A percentile compares a stretch with the other conserved stretches of the same genome.
phyloP scores from a whole-genome alignment of 2,888 invertebrate species.

The Hyppa rectilinea region DNA sequence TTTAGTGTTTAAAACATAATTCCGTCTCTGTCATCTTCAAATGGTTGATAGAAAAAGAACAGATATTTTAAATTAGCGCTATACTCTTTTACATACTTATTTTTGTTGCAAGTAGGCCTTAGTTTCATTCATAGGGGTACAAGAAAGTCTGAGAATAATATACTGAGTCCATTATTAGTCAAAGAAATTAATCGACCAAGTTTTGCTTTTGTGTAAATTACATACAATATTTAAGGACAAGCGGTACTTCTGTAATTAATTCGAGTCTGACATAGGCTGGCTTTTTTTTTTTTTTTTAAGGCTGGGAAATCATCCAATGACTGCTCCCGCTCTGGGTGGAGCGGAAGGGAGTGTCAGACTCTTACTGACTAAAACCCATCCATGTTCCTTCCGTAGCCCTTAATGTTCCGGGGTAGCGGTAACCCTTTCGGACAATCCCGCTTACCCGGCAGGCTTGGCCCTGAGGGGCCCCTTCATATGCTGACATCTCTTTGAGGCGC shows the following conservation, averaged over 20 bases:
- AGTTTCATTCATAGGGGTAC: neutral
- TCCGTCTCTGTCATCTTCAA: neutral
- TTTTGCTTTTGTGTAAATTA: neutral
- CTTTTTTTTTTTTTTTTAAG: no score
- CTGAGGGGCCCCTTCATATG: no score
- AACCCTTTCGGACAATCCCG: no score
- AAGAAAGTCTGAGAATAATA: constrained; percentile 3
- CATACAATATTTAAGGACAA: constrained; percentile 8
- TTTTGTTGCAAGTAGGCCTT: neutral
- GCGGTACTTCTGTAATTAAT: constrained; percentile 5
- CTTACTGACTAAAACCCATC: no score
- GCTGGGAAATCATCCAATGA: no score
- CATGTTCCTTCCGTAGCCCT: no score
- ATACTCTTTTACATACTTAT: neutral
- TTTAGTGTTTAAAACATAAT: neutral
- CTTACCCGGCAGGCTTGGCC: no score
- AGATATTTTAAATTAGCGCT: neutral
- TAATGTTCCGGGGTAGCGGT: no score
- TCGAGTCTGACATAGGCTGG: constrained; percentile 1
- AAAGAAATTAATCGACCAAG: neutral
- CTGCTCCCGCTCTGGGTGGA: no score
- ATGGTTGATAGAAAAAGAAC: neutral
- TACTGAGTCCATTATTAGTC: neutral
- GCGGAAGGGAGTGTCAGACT: no score
- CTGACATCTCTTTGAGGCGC: no score